Evolutionary conservation across 1,140 invertebrate genomes (phyloP).

Genomic region (Elysia chlorotica): DNA sequence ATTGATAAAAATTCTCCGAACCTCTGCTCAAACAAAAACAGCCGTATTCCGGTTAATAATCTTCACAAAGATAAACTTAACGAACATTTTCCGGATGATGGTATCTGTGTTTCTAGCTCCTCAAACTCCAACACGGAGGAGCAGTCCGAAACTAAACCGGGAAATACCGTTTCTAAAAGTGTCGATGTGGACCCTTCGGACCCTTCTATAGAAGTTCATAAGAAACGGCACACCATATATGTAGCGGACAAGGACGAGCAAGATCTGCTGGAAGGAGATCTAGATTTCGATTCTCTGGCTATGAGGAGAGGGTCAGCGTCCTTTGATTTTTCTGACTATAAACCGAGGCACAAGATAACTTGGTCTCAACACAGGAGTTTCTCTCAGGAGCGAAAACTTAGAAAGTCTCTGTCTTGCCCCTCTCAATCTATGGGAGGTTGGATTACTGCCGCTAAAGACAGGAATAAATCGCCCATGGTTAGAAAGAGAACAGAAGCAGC

Average conservation of each 20-base stretch:
- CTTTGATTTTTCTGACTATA: no score
- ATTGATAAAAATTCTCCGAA: no score
- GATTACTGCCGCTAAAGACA: not conserved
- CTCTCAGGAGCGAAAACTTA: not conserved
- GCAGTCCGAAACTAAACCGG: no score
- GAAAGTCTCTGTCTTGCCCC: not conserved
- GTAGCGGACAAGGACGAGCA: not conserved
- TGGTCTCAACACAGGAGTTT: not conserved
- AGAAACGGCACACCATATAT: not conserved
- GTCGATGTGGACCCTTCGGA: not conserved
- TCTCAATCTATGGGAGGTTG: not conserved
- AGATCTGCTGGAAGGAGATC: not conserved
- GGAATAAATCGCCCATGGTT: not conserved
- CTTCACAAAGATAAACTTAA: no score
- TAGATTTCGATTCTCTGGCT: no score
- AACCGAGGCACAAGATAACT: not conserved
- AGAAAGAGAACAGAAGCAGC: not conserved
- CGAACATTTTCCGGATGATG: no score
- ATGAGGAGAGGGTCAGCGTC: no score
- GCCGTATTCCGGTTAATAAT: no score
- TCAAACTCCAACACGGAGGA: no score
- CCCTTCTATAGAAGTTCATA: not conserved
- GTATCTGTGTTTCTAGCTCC: no score
- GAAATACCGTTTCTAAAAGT: not conserved
- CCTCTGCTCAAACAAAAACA: no score